Conservation (phyloP, 2,888 invertebrate species). For the Drosophila birchii region DNA sequence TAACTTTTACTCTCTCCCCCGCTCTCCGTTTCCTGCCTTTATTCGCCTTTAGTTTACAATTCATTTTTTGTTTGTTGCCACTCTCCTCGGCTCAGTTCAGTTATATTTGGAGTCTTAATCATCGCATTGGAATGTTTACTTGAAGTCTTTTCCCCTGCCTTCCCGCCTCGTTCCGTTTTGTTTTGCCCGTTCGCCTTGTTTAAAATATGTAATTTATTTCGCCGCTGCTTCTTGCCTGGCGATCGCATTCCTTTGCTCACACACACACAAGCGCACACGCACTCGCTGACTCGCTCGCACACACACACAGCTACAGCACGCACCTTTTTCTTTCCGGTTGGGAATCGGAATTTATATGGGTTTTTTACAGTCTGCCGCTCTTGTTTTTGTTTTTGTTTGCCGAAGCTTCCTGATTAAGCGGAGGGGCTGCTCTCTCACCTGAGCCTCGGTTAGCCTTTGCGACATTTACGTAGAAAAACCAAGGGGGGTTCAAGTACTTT, state of each 20-base stretch:
- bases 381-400: slow-evolving; percentile 26
- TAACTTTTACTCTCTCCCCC: slow-evolving; percentile 78
- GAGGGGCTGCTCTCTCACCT: slow-evolving; percentile 30
- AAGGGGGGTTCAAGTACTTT: not conserved
- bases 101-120: slow-evolving; percentile 85
- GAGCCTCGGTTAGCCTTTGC: not conserved
- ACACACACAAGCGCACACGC: slow-evolving; percentile 14
- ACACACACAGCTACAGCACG: slow-evolving; percentile 48
- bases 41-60: slow-evolving; percentile 62
- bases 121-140: slow-evolving; percentile 83
- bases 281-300: not conserved
- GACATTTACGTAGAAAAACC: not conserved
- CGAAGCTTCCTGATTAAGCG: slow-evolving; percentile 48
- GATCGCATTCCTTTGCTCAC: slow-evolving; percentile 60
- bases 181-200: slow-evolving; percentile 51
- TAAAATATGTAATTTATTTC: slow-evolving; percentile 75
- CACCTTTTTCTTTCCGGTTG: slow-evolving; percentile 82
- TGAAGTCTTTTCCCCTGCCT: slow-evolving; percentile 50
- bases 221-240: slow-evolving; percentile 56
- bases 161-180: slow-evolving; percentile 23
- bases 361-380: slow-evolving; percentile 46
- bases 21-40: slow-evolving; percentile 17
- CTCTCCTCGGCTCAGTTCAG: slow-evolving; percentile 68
- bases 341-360: slow-evolving; percentile 74
- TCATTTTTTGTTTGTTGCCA: slow-evolving; percentile 78